Evolutionary conservation across 2,888 invertebrate genomes (phyloP), one percentile per base, ranked within the genome.

Genomic region (Periphyllus acericola): DNA sequence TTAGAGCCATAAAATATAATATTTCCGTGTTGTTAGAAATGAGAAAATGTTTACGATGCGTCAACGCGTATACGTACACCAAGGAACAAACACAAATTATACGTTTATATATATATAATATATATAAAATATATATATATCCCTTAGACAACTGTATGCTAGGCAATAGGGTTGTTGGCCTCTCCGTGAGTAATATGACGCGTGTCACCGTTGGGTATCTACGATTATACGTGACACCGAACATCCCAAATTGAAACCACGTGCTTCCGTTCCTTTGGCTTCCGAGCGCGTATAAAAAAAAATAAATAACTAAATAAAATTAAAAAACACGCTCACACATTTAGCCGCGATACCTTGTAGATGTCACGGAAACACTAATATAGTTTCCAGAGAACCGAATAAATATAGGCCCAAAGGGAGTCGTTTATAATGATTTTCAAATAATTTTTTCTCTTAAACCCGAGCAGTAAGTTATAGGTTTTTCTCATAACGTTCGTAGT

Each of bases 191-290:
- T 87, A 87, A 87, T 87, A 87, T 87, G 87, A 87, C 87, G 87
- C 87, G 87, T 87, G 87, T 87, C 81, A 75, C 79, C 87, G 87
- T 87, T 46, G 46, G 80, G 40, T 75, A 80, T 87, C 72, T 80
- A 81, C 87, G 60, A 87, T 87, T 87, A 87, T 81, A 87, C 81
- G 87, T 75, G 81, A 87, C 87, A 81, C 81, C 87, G 14, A 81
- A 87, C 87, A 81, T 87, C 87, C 87, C 87, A 87, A 87, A 87
- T 87, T 87, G 87, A 87, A 87, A 87, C 87, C 87, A 87, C 21
- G 87, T 87, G 87, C 81, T 87, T 87, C 87, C 87, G 87, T 81
- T 87, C 40, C 25, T 87, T 80, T 87, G 86, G 80, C 87, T 87
- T 87, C 80, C 75, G 60, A 80, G 40, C 40, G 3, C 34, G 68